phyloP scores from a whole-genome alignment of 2,888 invertebrate genomes.

The Acrobeloides nanus region DNA sequence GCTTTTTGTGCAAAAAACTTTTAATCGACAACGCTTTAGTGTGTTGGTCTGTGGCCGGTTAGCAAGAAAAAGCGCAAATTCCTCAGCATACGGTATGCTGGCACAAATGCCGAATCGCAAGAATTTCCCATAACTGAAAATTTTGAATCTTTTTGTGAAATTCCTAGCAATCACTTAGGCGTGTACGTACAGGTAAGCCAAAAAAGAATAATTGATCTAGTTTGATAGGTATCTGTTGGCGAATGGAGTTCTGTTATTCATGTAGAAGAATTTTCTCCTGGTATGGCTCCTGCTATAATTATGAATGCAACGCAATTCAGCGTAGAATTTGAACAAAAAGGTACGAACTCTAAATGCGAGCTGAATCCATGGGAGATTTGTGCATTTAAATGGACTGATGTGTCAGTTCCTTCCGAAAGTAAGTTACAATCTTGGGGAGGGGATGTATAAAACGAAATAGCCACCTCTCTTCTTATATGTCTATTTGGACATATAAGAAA shows the following conservation, averaged over 20 bases:
- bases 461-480: too few species aligned
- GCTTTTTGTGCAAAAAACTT: too few species aligned
- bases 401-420: conserved; percentile 9
- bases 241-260: conserved; percentile 84
- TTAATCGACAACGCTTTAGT: conserved; percentile 58
- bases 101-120: conserved; percentile 65
- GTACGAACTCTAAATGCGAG: neutral
- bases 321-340: conserved; percentile 11
- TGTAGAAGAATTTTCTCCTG: conserved; percentile 72
- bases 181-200: too few species aligned
- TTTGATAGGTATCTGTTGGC: conserved; percentile 74
- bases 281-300: conserved; percentile 80
- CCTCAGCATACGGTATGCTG: conserved; percentile 64
- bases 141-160: conserved; percentile 63
- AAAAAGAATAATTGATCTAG: too few species aligned
- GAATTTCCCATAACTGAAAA: conserved; percentile 79
- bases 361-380: conserved; percentile 9
- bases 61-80: conserved; percentile 55
- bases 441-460: too few species aligned
- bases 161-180: too few species aligned
- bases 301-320: conserved; percentile 76
- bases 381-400: conserved; percentile 17
- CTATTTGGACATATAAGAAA: too few species aligned
- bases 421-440: too few species aligned
- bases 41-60: conserved; percentile 76